Percentiles rank a stretch among this genome's conserved stretches.
Conservation (phyloP, 2,797 vertebrate genomes). For the Pseudochaenichthys georgianus region DNA sequence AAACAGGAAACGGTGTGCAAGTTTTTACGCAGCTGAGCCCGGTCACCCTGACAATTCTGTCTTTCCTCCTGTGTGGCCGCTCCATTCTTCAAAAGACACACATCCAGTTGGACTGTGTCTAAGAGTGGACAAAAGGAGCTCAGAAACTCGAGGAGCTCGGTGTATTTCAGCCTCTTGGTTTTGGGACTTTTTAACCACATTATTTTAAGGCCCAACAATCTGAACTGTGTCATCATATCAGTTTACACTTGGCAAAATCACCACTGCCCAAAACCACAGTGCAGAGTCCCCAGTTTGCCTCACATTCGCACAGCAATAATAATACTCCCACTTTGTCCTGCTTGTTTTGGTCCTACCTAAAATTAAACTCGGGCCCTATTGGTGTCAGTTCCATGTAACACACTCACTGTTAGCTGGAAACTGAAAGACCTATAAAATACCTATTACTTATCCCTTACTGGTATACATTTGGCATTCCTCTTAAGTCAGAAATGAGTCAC, state of each 20-base stretch:
- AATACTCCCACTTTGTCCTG: conserved; percentile 28
- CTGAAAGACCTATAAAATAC: conserved; percentile 40
- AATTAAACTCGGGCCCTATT: conserved; percentile 28
- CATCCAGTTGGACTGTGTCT: conserved; percentile 62
- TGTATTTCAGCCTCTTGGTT: conserved; percentile 57
- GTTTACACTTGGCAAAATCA: conserved; percentile 58
- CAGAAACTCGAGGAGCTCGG: conserved; percentile 48
- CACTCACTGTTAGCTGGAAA: conserved; percentile 1
- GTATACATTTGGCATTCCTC: conserved; percentile 64
- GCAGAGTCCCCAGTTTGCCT: conserved; percentile 51
- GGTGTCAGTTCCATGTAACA: conserved; percentile 6
- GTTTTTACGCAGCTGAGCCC: conserved; percentile 63
- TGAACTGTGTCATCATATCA: conserved; percentile 64
- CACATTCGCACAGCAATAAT: conserved; percentile 45
- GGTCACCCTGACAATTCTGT: conserved; percentile 64
- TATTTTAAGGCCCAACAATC: conserved; percentile 56
- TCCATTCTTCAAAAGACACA: conserved; percentile 68
- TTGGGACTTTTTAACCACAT: conserved; percentile 47
- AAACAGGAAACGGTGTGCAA: conserved; percentile 72
- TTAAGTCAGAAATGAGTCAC: conserved; percentile 73
- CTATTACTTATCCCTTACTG: conserved; percentile 43
- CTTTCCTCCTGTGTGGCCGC: conserved; percentile 73
- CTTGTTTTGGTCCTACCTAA: conserved; percentile 22
- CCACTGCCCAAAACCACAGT: conserved; percentile 57
- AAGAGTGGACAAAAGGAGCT: conserved; percentile 71